These are phyloP conservation scores for Napeogenes sylphis DNA, from an alignment of 2,888 invertebrate species.

Conservation along the genomic window DNA sequence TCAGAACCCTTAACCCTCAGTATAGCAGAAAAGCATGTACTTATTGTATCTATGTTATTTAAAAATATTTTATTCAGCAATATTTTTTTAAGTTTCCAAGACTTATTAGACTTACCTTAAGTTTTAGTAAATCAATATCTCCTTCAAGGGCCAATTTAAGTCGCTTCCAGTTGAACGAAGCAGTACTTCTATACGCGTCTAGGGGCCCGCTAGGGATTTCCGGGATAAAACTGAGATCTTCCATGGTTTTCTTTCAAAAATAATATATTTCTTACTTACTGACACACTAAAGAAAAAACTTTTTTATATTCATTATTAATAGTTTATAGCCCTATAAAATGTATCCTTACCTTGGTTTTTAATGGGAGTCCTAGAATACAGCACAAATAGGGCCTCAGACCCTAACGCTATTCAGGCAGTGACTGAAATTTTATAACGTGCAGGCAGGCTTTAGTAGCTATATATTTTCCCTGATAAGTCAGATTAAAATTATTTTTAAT, in stretches of 20 bases:
- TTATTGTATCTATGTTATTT: not conserved
- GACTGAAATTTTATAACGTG: constrained; percentile 32
- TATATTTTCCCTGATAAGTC: constrained; percentile 28
- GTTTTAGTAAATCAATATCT: constrained; percentile 81
- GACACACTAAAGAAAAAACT: not conserved
- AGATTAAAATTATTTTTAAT: constrained; percentile 11
- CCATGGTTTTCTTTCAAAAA: constrained; percentile 53
- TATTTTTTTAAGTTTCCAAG: not conserved
- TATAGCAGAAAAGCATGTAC: too few species aligned
- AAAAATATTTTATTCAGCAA: not conserved
- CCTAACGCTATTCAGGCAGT: constrained; percentile 26
- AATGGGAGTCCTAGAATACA: constrained; percentile 23
- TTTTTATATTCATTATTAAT: too few species aligned
- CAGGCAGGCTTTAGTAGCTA: constrained; percentile 31
- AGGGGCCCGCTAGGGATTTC: constrained; percentile 87
- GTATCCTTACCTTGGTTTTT: constrained; percentile 32
- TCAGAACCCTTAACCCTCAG: too few species aligned
- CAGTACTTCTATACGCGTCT: constrained; percentile 85
- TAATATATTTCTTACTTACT: not conserved
- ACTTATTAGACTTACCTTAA: constrained; percentile 80
- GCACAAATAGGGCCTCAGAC: constrained; percentile 22
- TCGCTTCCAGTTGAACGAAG: constrained; percentile 92
- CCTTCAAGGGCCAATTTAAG: constrained; percentile 89
- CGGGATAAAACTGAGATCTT: constrained; percentile 80
- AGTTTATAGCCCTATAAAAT: constrained; percentile 5